phyloP scores from a whole-genome alignment of 2,888 invertebrate genomes.

The Drosophila atripex region DNA sequence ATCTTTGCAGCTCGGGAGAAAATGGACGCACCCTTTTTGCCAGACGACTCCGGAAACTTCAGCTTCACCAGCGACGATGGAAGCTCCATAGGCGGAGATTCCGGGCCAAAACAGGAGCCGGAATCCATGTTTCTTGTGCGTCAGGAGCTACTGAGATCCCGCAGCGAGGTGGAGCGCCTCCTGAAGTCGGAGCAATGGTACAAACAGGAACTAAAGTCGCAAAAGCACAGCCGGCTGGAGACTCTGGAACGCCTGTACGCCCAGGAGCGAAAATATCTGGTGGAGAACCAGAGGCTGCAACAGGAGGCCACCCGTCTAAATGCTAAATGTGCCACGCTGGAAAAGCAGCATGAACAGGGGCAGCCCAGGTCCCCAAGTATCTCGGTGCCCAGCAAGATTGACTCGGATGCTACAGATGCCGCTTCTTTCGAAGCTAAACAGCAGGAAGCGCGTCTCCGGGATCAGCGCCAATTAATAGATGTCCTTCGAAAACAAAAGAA shows the following conservation, averaged over 20 bases:
- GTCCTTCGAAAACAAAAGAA: constrained; percentile 82
- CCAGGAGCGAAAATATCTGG: constrained; percentile 81
- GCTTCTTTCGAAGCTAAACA: constrained; percentile 74
- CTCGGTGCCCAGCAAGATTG: background rate
- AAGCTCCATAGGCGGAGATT: background rate
- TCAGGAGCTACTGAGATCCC: constrained; percentile 77
- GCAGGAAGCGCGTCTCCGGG: constrained; percentile 67
- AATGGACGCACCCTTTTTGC: constrained; percentile 44
- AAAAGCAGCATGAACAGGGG: constrained; percentile 53
- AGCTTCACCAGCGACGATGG: constrained; percentile 69
- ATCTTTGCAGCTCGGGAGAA: constrained; percentile 25
- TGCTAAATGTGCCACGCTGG: constrained; percentile 72
- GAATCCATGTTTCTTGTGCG: constrained; percentile 69
- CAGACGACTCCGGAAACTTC: constrained; percentile 71
- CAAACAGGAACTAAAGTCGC: constrained; percentile 79
- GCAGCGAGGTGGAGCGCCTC: constrained; percentile 81
- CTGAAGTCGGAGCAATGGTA: constrained; percentile 83
- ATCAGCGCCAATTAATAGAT: constrained; percentile 79
- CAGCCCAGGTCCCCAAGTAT: background rate
- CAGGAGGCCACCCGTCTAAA: constrained; percentile 76
- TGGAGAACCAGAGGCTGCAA: constrained; percentile 81
- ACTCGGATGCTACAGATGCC: background rate
- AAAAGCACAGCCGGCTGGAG: constrained; percentile 79
- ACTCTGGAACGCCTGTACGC: constrained; percentile 81
- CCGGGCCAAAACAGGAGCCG: constrained; percentile 51